Percentiles rank a stretch among this genome's conserved stretches.
Conservation (phyloP, 2,888 invertebrate genomes). For the Hypomecis atomaria region DNA sequence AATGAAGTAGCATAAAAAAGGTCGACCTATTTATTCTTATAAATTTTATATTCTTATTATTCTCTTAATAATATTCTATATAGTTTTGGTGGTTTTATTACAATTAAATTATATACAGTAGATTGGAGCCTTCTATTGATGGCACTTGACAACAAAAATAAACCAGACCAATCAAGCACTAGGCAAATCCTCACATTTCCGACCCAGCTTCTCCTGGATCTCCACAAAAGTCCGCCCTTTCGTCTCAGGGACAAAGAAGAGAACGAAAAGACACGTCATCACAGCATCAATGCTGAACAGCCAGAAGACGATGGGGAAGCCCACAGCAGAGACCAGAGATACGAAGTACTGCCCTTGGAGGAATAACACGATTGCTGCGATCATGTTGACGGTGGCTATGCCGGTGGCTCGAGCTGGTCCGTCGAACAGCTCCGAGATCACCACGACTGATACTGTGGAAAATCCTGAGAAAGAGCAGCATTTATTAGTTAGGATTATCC, state of each 20-base stretch:
- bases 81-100: too few relatives aligned
- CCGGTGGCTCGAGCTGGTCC: conserved; percentile 60
- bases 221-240: conserved; percentile 66
- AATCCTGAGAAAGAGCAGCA: conserved; percentile 55
- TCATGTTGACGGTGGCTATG: conserved; percentile 29
- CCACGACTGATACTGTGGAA: conserved; percentile 61
- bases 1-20: too few relatives aligned
- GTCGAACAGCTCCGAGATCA: conserved; percentile 65
- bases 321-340: conserved; percentile 47
- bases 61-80: too few relatives aligned
- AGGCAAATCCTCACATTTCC: conserved; percentile 5
- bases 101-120: too few relatives aligned
- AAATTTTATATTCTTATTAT: too few relatives aligned
- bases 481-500: too few relatives aligned
- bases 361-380: conserved; percentile 37
- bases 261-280: conserved; percentile 52
- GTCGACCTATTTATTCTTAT: too few relatives aligned
- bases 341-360: conserved; percentile 58
- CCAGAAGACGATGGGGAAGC: conserved; percentile 46
- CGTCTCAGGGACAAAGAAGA: conserved; percentile 65
- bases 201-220: conserved; percentile 58
- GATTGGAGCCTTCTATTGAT: too few relatives aligned
- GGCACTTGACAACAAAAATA: not conserved
- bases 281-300: conserved; percentile 46
- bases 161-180: not conserved